phyloP scores from a whole-genome alignment of 2,888 invertebrate species.

The Dicranocentrus wangi region DNA sequence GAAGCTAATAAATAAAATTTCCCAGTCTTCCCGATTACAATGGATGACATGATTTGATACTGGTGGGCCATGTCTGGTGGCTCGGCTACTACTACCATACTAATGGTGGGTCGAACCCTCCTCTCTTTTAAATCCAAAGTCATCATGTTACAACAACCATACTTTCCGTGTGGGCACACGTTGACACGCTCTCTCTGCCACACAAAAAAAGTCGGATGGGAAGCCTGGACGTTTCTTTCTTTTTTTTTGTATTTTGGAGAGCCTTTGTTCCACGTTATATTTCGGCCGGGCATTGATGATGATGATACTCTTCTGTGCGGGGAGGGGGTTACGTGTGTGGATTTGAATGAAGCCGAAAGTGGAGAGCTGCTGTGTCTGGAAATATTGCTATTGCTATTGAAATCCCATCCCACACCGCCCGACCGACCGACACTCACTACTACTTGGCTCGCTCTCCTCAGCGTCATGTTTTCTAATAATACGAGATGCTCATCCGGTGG shows the following conservation, averaged over 20 bases:
- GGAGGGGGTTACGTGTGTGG: neutral
- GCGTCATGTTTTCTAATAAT: slow-evolving; percentile 22
- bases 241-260: no score
- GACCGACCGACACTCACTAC: no score
- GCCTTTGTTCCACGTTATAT: neutral
- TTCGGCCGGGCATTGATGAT: neutral
- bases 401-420: no score
- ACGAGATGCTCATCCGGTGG: slow-evolving; percentile 36
- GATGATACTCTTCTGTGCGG: no score
- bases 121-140: slow-evolving; percentile 15
- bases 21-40: slow-evolving; percentile 50
- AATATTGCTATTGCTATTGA: no score
- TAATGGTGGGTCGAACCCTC: slow-evolving; percentile 37
- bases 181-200: slow-evolving; percentile 37
- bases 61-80: slow-evolving; percentile 28
- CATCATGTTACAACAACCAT: slow-evolving; percentile 35
- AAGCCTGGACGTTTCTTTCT: no score
- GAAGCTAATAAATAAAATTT: slow-evolving; percentile 58
- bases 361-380: no score
- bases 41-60: slow-evolving; percentile 38
- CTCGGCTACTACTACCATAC: no score
- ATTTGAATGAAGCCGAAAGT: no score
- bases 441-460: slow-evolving; percentile 13
- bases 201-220: slow-evolving; percentile 16
- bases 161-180: no score